Evolutionary conservation across 2,888 invertebrate species (phyloP).

Genomic region (Euplexia lucipara): DNA sequence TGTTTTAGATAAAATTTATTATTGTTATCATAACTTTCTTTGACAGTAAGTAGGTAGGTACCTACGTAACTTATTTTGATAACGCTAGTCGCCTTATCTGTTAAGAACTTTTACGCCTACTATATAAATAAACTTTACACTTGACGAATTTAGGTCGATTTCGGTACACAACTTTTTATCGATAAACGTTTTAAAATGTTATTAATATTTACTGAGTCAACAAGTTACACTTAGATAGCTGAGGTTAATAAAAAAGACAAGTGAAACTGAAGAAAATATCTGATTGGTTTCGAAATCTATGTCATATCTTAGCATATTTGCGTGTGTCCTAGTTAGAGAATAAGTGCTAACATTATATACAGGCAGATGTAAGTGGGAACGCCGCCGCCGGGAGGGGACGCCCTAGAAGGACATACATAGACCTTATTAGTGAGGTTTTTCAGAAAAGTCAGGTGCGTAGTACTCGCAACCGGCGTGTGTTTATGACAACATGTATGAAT

Average conservation of each 20-base stretch:
- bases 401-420: too few relatives aligned
- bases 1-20: conserved; percentile 27
- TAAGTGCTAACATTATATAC: too few relatives aligned
- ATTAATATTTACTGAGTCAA: conserved; percentile 64
- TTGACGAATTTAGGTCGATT: conserved; percentile 82
- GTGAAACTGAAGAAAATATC: too few relatives aligned
- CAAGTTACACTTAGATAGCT: conserved; percentile 60
- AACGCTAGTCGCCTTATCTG: conserved; percentile 72
- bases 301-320: too few relatives aligned
- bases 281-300: too few relatives aligned
- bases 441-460: too few relatives aligned
- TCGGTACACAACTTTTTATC: conserved; percentile 72
- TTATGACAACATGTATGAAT: too few relatives aligned
- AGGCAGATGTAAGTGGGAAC: too few relatives aligned
- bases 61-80: conserved; percentile 58
- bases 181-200: conserved; percentile 66
- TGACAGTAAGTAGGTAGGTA: conserved; percentile 42
- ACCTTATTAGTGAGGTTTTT: too few relatives aligned
- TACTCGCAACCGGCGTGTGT: too few relatives aligned
- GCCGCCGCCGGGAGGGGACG: too few relatives aligned
- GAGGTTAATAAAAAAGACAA: conserved; percentile 27
- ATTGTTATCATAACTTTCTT: conserved; percentile 46
- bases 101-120: conserved; percentile 76
- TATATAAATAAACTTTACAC: conserved; percentile 75
- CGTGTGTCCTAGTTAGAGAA: too few relatives aligned